Evolutionary conservation across 2,888 invertebrate species (phyloP).

Genomic region (Drosophila formosana): DNA sequence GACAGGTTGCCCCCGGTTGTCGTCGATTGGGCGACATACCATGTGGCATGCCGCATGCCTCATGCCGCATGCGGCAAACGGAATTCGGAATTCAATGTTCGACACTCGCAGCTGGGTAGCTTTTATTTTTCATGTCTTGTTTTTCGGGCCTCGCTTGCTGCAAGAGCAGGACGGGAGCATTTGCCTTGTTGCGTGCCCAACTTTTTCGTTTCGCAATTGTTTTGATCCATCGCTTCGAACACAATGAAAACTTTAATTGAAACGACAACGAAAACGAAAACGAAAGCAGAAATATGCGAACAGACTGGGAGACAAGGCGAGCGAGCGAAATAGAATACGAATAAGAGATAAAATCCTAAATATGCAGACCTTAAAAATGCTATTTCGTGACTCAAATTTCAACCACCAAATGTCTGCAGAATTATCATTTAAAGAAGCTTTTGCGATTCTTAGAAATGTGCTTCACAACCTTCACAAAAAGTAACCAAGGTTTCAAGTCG

Average conservation of each 20-base stretch:
- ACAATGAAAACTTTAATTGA: constrained; percentile 42
- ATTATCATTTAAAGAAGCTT: neutral
- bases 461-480: neutral
- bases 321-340: neutral
- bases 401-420: neutral
- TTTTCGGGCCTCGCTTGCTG: neutral
- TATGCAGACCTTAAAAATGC: neutral
- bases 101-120: constrained; percentile 65
- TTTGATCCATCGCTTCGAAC: constrained; percentile 36
- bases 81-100: constrained; percentile 49
- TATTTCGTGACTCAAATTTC: neutral
- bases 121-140: no score
- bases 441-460: neutral
- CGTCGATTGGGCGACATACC: constrained; percentile 49
- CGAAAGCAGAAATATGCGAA: neutral
- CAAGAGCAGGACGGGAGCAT: neutral
- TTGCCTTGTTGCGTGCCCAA: constrained; percentile 16
- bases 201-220: constrained; percentile 43
- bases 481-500: neutral
- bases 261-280: constrained; percentile 43
- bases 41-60: constrained; percentile 21
- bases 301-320: neutral
- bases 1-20: constrained; percentile 46
- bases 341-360: neutral
- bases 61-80: constrained; percentile 44